Base-by-base conservation (phyloP, 2,113 vertebrate genomes). In the Gavia stellata region DNA sequence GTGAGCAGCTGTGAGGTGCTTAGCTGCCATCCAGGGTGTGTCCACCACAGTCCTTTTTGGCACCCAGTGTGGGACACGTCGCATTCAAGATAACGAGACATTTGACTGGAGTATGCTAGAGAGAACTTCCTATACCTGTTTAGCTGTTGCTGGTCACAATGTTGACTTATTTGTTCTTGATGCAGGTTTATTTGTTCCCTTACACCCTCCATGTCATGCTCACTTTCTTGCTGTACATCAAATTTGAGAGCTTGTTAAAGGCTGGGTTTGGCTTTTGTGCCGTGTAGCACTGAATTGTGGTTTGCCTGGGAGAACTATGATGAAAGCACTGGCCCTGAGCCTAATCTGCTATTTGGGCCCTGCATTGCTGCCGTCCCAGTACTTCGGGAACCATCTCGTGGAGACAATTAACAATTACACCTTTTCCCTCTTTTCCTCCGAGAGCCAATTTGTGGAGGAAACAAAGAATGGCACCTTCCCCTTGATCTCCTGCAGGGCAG, bases 361-460 rank as follows among this genome's bases (percentile, higher is more conserved):
- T 62, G 58, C 2, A 0, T 12, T 94, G 67, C 88, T 92, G 71
- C 91, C 12, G 31, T 95, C 80, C 92, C 88, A 93, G 75, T 93
- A 83, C 75, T 94, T 94, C 2, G 83, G 82, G 94, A 96, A 95
- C 95, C 94, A 90, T 96, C 94, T 97, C 50, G 38, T 94, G 92
- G 91, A 95, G 95, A 94, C 90, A 86, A 83, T 92, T 94, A 93
- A 96, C 79, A 94, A 96, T 53, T 96, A 53, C 92, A 95, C 50
- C 45, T 94, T 88, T 94, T 86, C 53, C 61, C 34, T 81, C 50
- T 90, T 94, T 75, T 73, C 66, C 47, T 90, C 71, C 34, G 67
- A 94, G 79, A 90, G 36, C 40, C 9, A 20, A 6, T 68, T 90
- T 88, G 67, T 77, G 45, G 38, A 86, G 67, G 36, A 92, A 80